Base-by-base conservation (phyloP, 2,888 invertebrate species). In the Agriotes lineatus region DNA sequence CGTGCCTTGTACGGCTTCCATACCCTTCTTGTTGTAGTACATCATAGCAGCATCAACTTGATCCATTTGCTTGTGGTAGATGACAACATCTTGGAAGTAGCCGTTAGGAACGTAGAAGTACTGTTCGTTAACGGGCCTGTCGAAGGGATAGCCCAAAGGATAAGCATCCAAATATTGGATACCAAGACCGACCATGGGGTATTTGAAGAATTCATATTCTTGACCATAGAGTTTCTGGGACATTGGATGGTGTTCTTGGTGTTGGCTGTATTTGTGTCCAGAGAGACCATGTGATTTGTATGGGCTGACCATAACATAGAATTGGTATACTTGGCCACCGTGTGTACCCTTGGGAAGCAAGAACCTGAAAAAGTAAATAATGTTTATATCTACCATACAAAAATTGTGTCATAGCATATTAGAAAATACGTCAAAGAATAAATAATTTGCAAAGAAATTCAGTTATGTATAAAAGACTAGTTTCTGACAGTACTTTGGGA, bases 131-230 rank as follows among this genome's bases (percentile, higher is more conserved):
- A 91, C 87, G 18, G 84, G 84, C 75, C 91, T 90, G 80, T 94
- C 93, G 80, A 94, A 88, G 70, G 94, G 94, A 87, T 89, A 94
- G 60, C 91, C 92, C 77, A 90, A 85, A 45, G 92, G 88, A 81
- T 87, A 87, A 73, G 86, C 87, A 81, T 93, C 92, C 9, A 66
- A 35, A 39, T 61, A 67, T 42, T 68, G 68, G 4, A 60, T 57
- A 42, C 75, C 75, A 66, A 71, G 72, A 22, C 77, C 78, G 10
- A 77, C 76, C 20, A 68, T 75, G 20, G 77, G 75, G 42, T 74
- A 76, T 61, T 67, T 67, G 58, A 44, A 64, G 63, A 69, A 44
- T 35, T 72, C 60, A 61, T 61, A 64, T 30, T 33, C 45, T 37
- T 67, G n/a, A 50, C 66, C 25, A 25, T 52, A 19, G 9, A 48